A percentile compares a stretch with the other conserved stretches of the same genome.
Conservation (phyloP, 1,140 invertebrate species). For the Gryon sp. region DNA sequence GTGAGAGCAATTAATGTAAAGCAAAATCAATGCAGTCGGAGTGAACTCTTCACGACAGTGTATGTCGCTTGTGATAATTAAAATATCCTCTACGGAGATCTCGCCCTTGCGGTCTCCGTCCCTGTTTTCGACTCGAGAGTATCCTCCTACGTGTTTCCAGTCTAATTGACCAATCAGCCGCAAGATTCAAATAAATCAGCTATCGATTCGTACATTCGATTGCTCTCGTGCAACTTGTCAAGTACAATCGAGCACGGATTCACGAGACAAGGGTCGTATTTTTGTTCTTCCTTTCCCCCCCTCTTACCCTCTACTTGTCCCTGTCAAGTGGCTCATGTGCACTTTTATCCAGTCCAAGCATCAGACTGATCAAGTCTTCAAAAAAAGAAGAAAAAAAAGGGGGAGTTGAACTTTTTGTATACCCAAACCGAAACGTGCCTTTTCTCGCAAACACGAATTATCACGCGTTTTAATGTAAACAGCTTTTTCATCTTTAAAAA, state of each 20-base stretch:
- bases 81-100: slow-evolving; percentile 74
- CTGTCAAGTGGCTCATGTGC: slow-evolving; percentile 18
- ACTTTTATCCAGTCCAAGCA: slow-evolving; percentile 20
- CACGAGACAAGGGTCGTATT: slow-evolving; percentile 41
- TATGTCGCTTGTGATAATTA: slow-evolving; percentile 76
- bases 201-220: slow-evolving; percentile 75
- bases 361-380: slow-evolving; percentile 4
- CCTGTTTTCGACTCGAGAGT: slow-evolving; percentile 63
- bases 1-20: slow-evolving; percentile 73
- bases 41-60: slow-evolving; percentile 65
- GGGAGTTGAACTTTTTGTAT: too few species aligned
- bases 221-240: slow-evolving; percentile 61
- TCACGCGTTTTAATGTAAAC: neutral
- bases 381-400: too few species aligned
- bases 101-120: slow-evolving; percentile 66
- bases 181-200: slow-evolving; percentile 76
- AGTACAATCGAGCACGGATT: slow-evolving; percentile 44
- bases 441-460: slow-evolving; percentile 1
- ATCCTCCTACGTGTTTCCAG: slow-evolving; percentile 76
- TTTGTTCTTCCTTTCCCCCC: too few species aligned
- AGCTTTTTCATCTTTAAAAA: slow-evolving; percentile 13
- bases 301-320: too few species aligned
- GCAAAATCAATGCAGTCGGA: slow-evolving; percentile 71
- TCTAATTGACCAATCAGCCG: slow-evolving; percentile 79
- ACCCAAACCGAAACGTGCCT: slow-evolving; percentile 23